Percentiles rank a stretch among this genome's conserved stretches.
phyloP scores from a whole-genome alignment of 2,888 invertebrate species.

The Itoplectis maculator region DNA sequence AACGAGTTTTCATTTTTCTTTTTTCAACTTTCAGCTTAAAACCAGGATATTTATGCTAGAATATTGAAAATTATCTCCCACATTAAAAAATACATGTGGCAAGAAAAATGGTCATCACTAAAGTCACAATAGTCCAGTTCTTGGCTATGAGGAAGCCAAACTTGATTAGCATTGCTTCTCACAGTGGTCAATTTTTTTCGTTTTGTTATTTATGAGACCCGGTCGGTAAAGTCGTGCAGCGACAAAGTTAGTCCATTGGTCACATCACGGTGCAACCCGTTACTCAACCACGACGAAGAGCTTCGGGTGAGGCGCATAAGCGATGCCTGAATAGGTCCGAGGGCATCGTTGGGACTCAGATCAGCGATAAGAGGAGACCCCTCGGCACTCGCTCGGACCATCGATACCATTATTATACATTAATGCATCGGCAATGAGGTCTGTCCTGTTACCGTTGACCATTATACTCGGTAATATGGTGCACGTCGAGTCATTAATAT shows the following conservation, averaged over 20 bases:
- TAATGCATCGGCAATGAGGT: slow-evolving; percentile 76
- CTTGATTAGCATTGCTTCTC: neutral
- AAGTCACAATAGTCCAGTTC: too few species aligned
- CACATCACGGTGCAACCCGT: slow-evolving; percentile 74
- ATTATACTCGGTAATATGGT: slow-evolving; percentile 60
- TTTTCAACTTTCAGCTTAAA: neutral
- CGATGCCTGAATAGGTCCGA: neutral
- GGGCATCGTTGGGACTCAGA: slow-evolving; percentile 44
- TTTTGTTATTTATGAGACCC: slow-evolving; percentile 73
- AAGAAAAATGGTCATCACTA: too few species aligned
- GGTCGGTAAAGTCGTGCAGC: slow-evolving; percentile 69
- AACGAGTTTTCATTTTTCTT: neutral
- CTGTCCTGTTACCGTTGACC: slow-evolving; percentile 75
- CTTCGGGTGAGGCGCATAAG: slow-evolving; percentile 28
- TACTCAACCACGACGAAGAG: slow-evolving; percentile 74
- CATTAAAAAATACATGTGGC: too few species aligned
- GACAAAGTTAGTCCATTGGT: slow-evolving; percentile 57
- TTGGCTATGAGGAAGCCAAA: neutral
- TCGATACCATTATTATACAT: slow-evolving; percentile 75
- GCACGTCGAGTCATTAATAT: slow-evolving; percentile 70
- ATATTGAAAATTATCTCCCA: too few species aligned
- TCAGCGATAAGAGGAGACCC: slow-evolving; percentile 74
- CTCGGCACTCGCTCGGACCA: slow-evolving; percentile 25
- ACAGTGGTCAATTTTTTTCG: slow-evolving; percentile 37
- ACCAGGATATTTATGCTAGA: neutral